These are phyloP conservation scores for Drosophila sucinea DNA, from an alignment of 1,140 invertebrate species.

Conservation along the genomic window DNA sequence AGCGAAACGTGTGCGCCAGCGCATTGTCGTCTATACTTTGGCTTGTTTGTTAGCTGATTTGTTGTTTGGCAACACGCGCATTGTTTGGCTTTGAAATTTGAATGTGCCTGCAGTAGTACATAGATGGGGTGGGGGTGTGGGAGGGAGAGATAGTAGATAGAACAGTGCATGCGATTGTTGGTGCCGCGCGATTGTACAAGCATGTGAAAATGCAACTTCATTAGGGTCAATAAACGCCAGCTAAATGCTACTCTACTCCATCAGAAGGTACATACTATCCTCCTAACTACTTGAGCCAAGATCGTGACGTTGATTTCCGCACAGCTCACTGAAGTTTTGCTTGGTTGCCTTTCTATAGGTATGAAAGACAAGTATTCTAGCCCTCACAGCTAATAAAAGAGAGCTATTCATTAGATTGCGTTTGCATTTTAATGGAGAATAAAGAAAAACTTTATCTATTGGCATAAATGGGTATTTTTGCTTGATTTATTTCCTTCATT, in stretches of 20 bases:
- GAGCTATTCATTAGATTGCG: neutral
- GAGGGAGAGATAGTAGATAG: neutral
- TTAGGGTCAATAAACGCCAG: constrained; percentile 79
- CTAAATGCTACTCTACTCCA: constrained; percentile 24
- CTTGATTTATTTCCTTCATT: neutral
- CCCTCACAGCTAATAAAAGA: neutral
- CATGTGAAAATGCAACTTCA: constrained; percentile 51
- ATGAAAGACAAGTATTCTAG: neutral
- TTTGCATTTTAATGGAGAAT: neutral
- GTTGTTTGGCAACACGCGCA: constrained; percentile 40
- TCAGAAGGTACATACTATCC: neutral
- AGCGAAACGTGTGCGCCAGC: constrained; percentile 42
- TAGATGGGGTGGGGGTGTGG: neutral
- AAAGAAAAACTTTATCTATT: neutral
- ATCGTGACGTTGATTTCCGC: constrained; percentile 45
- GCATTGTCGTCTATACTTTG: constrained; percentile 40
- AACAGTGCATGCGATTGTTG: constrained; percentile 19
- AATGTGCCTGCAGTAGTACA: constrained; percentile 31
- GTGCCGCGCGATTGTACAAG: neutral
- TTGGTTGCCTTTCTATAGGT: neutral
- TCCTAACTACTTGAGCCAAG: constrained; percentile 26
- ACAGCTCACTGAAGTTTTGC: constrained; percentile 1
- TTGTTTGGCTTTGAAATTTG: constrained; percentile 70
- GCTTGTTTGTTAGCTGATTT: constrained; percentile 22
- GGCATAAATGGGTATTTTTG: neutral